Evolutionary conservation across 2,797 vertebrate species (phyloP).

Genomic region (Schizothorax lantsangensis): DNA sequence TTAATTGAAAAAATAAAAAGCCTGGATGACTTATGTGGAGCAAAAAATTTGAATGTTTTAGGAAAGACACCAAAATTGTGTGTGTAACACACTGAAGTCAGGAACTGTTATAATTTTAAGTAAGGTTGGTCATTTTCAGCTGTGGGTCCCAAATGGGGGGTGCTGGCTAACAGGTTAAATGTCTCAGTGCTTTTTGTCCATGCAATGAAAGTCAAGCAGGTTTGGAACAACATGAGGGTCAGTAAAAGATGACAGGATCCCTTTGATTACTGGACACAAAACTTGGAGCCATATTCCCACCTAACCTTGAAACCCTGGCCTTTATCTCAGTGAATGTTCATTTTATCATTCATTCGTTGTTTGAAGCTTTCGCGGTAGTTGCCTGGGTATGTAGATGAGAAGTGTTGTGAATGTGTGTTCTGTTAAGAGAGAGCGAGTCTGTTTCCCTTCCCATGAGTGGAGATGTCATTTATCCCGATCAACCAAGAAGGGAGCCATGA

Average conservation of each 20-base stretch:
- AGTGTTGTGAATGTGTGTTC: slow-evolving; percentile 94
- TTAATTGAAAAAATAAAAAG: neutral
- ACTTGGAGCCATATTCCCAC: neutral
- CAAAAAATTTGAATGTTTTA: neutral
- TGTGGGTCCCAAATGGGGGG: too few relatives aligned
- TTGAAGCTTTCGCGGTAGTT: slow-evolving; percentile 83
- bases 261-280: neutral
- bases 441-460: slow-evolving; percentile 80
- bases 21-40: neutral
- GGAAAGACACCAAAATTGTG: too few relatives aligned
- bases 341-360: slow-evolving; percentile 64
- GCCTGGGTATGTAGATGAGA: slow-evolving; percentile 94
- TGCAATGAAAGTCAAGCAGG: neutral
- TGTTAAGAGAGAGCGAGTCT: slow-evolving; percentile 87
- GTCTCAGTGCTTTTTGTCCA: neutral
- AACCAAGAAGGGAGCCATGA: slow-evolving; percentile 85
- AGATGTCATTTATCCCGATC: slow-evolving; percentile 89
- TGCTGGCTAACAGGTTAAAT: too few relatives aligned
- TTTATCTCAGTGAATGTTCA: slow-evolving; percentile 43
- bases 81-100: too few relatives aligned
- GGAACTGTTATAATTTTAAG: too few relatives aligned
- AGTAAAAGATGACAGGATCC: neutral
- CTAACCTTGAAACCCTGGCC: slow-evolving; percentile 34
- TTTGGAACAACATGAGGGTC: neutral
- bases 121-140: too few relatives aligned